Conservation (phyloP, 2,113 vertebrate genomes). For the Burhinus oedicnemus region DNA sequence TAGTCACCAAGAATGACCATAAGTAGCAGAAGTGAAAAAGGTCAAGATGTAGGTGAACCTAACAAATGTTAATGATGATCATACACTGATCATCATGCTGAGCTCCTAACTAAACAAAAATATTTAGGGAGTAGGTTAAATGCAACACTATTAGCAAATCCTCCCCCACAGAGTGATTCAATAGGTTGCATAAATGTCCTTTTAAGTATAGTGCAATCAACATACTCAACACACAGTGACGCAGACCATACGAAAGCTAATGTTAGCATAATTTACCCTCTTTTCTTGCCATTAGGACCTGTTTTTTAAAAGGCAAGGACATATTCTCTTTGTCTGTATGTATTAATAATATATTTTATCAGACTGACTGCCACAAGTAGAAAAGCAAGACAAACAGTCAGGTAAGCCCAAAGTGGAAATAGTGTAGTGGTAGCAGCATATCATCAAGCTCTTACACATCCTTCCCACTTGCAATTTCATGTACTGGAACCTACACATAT, state of each 20-base stretch:
- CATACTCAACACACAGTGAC: not conserved
- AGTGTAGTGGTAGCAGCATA: not conserved
- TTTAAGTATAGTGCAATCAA: not conserved
- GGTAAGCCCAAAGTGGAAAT: not conserved
- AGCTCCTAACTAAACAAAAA: not conserved
- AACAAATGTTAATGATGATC: not conserved
- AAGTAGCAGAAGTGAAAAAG: not conserved
- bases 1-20: not conserved
- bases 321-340: not conserved
- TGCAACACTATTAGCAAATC: conserved; percentile 9
- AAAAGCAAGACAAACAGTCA: not conserved
- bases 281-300: not conserved
- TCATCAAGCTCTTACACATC: not conserved
- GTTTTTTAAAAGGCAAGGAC: not conserved
- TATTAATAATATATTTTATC: not conserved
- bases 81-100: not conserved
- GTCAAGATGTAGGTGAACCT: not conserved
- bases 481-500: not conserved
- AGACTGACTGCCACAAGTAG: not conserved
- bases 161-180: not conserved
- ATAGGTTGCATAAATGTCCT: not conserved
- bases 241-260: not conserved
- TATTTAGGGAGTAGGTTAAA: not conserved
- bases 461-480: not conserved
- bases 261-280: not conserved